Evolutionary conservation across 2,797 vertebrate species (phyloP).

Genomic region (Aldrovandia affinis): DNA sequence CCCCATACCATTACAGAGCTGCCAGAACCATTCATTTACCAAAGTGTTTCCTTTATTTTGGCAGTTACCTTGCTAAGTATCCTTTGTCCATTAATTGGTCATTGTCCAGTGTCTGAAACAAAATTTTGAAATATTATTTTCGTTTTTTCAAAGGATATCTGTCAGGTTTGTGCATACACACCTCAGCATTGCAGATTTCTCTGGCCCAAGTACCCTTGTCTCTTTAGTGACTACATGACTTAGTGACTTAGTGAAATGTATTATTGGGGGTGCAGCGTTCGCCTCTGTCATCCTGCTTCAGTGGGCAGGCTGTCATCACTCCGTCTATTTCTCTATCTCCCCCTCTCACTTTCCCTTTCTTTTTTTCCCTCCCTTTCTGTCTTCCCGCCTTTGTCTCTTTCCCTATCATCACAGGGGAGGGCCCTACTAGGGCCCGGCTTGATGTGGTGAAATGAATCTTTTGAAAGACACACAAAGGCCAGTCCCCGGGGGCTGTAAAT

Average conservation of each 20-base stretch:
- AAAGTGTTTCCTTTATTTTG: no score
- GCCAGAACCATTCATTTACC: no score
- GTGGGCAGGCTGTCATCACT: not conserved
- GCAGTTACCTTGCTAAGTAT: no score
- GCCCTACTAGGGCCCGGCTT: constrained; percentile 13
- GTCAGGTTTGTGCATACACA: not conserved
- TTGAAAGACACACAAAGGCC: constrained; percentile 32
- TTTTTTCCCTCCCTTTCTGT: constrained; percentile 8
- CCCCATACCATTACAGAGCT: no score
- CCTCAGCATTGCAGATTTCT: not conserved
- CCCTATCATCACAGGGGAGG: not conserved
- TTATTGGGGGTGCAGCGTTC: not conserved
- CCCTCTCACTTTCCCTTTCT: not conserved
- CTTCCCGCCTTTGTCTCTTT: not conserved
- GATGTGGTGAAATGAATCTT: constrained; percentile 34
- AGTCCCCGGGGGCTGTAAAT: constrained; percentile 25
- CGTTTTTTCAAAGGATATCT: not conserved
- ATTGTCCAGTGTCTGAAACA: not conserved
- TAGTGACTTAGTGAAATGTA: no score
- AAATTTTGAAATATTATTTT: not conserved
- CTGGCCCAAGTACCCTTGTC: no score
- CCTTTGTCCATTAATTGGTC: not conserved
- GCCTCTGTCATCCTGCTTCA: not conserved
- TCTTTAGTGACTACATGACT: not conserved
- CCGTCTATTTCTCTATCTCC: not conserved